phyloP scores from a whole-genome alignment of 2,113 vertebrate genomes.

The Fregata magnificens region DNA sequence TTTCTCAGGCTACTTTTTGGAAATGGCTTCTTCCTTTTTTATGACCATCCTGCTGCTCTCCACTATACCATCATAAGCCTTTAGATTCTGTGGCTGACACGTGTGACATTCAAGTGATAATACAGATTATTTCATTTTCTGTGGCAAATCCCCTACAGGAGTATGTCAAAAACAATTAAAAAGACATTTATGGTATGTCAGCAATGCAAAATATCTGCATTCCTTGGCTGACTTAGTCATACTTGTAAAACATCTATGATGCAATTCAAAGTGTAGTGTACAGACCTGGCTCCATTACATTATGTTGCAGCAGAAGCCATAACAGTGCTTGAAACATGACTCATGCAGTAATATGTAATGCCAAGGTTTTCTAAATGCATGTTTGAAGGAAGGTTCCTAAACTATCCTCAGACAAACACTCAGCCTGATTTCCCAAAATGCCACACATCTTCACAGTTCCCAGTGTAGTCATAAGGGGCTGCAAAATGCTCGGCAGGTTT shows the following conservation, averaged over 20 bases:
- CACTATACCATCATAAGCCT: background rate
- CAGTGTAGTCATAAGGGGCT: background rate
- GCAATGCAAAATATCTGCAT: background rate
- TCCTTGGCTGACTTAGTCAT: background rate
- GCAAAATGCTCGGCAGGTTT: background rate
- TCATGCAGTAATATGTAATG: background rate
- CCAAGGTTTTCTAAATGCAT: background rate
- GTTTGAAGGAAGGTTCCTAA: background rate
- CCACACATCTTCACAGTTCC: background rate
- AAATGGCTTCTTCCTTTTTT: background rate
- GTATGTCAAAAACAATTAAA: background rate
- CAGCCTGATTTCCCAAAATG: background rate
- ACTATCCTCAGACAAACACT: background rate
- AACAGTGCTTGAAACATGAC: background rate
- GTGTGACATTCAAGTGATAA: background rate
- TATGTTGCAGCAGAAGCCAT: background rate
- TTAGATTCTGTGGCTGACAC: background rate
- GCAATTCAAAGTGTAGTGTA: background rate
- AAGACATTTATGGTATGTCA: background rate
- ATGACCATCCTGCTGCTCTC: background rate
- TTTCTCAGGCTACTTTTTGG: background rate
- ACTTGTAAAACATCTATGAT: background rate
- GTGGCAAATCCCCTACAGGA: background rate
- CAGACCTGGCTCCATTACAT: background rate
- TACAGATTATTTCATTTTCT: background rate